These are phyloP conservation scores for Heliconius hortense DNA, from an alignment of 2,888 invertebrate species.

Conservation along the genomic window DNA sequence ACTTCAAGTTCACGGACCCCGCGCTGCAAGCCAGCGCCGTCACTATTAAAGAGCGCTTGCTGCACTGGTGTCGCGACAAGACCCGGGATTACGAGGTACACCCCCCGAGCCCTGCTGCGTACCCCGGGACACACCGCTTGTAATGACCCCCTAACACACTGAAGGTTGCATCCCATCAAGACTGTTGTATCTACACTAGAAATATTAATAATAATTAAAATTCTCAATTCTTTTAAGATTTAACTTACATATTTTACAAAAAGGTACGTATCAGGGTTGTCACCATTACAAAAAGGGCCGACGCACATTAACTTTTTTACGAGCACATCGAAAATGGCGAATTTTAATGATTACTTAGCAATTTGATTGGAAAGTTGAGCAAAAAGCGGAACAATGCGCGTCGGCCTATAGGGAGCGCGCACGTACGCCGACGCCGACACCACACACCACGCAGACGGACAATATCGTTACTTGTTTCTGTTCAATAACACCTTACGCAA, in stretches of 20 bases:
- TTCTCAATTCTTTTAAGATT: background rate
- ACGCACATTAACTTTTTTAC: slow-evolving; percentile 23
- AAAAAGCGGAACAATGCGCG: slow-evolving; percentile 23
- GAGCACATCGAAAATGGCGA: background rate
- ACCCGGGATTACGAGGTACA: slow-evolving; percentile 98
- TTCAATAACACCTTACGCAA: background rate
- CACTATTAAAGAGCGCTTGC: slow-evolving; percentile 97
- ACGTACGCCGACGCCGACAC: slow-evolving; percentile 32
- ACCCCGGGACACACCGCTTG: slow-evolving; percentile 24
- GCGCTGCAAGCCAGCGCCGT: slow-evolving; percentile 94
- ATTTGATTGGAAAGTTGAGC: slow-evolving; percentile 6
- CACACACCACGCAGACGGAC: slow-evolving; percentile 49
- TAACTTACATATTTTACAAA: background rate
- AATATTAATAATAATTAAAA: background rate
- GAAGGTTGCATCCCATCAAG: background rate
- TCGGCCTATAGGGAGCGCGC: slow-evolving; percentile 36
- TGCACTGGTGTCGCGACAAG: slow-evolving; percentile 98
- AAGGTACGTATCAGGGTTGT: slow-evolving; percentile 27
- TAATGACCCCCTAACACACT: slow-evolving; percentile 11
- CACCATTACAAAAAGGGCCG: slow-evolving; percentile 14
- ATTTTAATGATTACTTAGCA: slow-evolving; percentile 12
- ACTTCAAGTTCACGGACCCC: slow-evolving; percentile 96
- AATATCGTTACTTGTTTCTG: background rate
- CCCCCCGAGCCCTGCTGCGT: slow-evolving; percentile 50
- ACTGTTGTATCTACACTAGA: background rate